Evolutionary conservation across 2,888 invertebrate genomes (phyloP).

Genomic region (Hyppa rectilinea): DNA sequence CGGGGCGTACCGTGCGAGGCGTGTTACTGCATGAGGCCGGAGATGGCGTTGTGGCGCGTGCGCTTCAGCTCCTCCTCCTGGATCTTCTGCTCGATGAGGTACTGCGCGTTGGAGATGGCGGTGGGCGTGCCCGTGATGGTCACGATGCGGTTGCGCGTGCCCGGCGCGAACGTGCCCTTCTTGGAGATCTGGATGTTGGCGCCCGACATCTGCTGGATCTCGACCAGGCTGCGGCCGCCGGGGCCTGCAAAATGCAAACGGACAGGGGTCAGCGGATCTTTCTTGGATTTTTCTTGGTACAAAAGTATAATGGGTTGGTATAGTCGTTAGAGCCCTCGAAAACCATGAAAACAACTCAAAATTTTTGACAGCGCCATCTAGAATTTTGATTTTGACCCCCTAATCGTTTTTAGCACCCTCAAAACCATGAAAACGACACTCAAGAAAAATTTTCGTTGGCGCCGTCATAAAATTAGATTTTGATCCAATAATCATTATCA

Average conservation of each 20-base stretch:
- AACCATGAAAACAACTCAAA: no score
- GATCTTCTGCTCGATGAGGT: slow-evolving; percentile 99
- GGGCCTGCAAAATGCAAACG: slow-evolving; percentile 91
- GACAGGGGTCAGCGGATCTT: neutral
- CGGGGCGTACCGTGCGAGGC: slow-evolving; percentile 11
- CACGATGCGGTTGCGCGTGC: slow-evolving; percentile 99
- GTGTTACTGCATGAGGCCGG: slow-evolving; percentile 93
- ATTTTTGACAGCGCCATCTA: no score
- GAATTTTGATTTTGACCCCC: no score
- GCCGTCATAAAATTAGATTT: no score
- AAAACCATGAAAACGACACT: no score
- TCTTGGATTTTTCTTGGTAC: no score
- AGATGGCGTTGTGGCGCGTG: slow-evolving; percentile 96
- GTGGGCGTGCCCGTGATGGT: slow-evolving; percentile 97
- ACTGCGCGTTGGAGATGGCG: slow-evolving; percentile 97
- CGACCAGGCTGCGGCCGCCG: slow-evolving; percentile 98
- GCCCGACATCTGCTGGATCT: slow-evolving; percentile 99
- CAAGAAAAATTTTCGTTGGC: no score
- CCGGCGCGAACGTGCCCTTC: slow-evolving; percentile 99
- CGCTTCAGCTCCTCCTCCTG: slow-evolving; percentile 98
- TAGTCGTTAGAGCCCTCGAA: no score
- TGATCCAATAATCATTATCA: no score
- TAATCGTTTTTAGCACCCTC: no score
- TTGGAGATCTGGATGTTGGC: slow-evolving; percentile 99
- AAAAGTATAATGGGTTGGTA: no score